phyloP scores from a whole-genome alignment of 2,888 invertebrate species.

The Imbricaverruca yamaguchii region DNA sequence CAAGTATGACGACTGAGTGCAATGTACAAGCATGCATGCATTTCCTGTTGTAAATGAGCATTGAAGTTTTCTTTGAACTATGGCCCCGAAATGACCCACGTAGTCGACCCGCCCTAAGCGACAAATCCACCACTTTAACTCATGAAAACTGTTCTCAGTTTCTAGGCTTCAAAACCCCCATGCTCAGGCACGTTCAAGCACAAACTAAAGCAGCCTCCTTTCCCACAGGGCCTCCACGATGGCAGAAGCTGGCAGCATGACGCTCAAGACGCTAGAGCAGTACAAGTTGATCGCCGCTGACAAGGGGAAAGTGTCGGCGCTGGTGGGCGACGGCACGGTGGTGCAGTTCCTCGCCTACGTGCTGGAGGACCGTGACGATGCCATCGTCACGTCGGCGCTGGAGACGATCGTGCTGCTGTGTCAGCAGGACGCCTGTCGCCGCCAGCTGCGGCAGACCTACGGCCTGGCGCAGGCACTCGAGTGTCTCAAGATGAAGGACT shows the following conservation, averaged over 20 bases:
- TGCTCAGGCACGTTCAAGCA: too few species aligned
- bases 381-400: conserved; percentile 31
- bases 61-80: too few species aligned
- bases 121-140: too few species aligned
- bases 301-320: neutral
- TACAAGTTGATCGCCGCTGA: neutral
- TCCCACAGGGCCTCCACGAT: neutral
- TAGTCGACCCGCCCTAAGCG: too few species aligned
- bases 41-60: too few species aligned
- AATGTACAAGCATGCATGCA: too few species aligned
- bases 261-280: neutral
- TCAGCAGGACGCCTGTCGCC: neutral
- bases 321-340: conserved; percentile 32
- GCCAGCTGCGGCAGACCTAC: neutral
- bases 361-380: conserved; percentile 33
- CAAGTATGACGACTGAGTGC: too few species aligned
- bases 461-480: neutral
- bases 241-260: neutral
- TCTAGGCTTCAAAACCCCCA: too few species aligned
- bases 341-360: conserved; percentile 35
- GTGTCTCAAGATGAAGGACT: conserved; percentile 3
- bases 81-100: too few species aligned
- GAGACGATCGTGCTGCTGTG: conserved; percentile 31
- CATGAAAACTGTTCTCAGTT: too few species aligned
- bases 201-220: too few species aligned